Base-by-base conservation (phyloP, 1,140 invertebrate species). In the Homalodisca vitripennis region DNA sequence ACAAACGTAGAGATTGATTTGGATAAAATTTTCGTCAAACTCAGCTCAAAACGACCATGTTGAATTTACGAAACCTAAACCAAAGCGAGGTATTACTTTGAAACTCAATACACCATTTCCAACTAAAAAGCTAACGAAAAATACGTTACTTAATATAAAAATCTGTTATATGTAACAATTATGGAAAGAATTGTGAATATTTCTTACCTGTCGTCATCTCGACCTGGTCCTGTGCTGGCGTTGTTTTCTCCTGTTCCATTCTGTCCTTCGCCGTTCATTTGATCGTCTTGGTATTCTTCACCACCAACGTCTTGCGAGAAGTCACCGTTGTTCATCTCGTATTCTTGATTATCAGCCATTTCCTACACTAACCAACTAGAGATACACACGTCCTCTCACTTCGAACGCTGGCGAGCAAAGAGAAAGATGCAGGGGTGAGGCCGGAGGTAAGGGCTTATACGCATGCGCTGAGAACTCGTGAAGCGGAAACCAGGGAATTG, bases 171-270 rank as follows among this genome's bases (percentile, higher is more conserved):
- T 47, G 51, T 3, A 12, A 60, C 10, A 12, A 20, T 24, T 60
- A 14, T 60, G 3, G 14, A 2, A 60, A 66, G 51, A 60, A 60
- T 53, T 6, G n/a, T n/a, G n/a, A n/a, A n/a, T n/a, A n/a, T n/a
- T n/a, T 75, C 77, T 77, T 88, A 89, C 88, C 87, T 88, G 84
- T 89, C 88, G 81, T 89, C 88, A 82, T 88, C 87, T 77, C 87
- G 85, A 77, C 87, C 87, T 41, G 87, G 86, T 66, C 84, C 83
- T 78, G 86, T 84, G 24, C 84, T 83, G 80, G 85, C 84, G 72
- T 86, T 86, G 79, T 84, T 83, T 75, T 87, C 84, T 68, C 80
- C 82, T 85, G 86, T 75, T 84, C 86, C 75, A 84, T 85, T 78
- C 85, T 86, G 72, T 84, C 82, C 73, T 83, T 83, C 69, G 80